Conservation (phyloP, 2,797 vertebrate species). For the Gymnodraco acuticeps region DNA sequence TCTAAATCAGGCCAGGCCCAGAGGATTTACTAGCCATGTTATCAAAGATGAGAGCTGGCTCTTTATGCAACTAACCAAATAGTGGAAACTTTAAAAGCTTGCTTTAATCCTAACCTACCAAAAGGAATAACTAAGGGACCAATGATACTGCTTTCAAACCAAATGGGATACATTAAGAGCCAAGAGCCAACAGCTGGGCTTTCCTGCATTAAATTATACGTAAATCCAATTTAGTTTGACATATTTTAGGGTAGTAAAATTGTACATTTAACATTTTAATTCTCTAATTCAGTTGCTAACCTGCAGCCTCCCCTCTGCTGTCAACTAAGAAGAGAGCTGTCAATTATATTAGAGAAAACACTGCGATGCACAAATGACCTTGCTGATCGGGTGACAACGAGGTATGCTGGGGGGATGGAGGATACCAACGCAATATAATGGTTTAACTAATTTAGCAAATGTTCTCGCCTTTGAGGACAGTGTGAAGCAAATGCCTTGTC, state of each 20-base stretch:
- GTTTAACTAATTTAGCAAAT: neutral
- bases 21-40: conserved; percentile 49
- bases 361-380: conserved; percentile 66
- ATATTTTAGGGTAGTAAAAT: neutral
- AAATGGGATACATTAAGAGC: conserved; percentile 38
- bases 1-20: conserved; percentile 69
- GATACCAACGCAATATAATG: neutral
- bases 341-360: conserved; percentile 45
- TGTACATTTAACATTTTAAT: conserved; percentile 2
- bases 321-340: conserved; percentile 17
- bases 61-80: conserved; percentile 43
- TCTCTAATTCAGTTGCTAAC: conserved; percentile 5
- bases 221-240: neutral
- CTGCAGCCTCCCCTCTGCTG: conserved; percentile 37
- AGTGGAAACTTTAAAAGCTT: conserved; percentile 58
- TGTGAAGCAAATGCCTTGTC: conserved; percentile 43
- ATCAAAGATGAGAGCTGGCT: conserved; percentile 60
- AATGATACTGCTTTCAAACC: conserved; percentile 42
- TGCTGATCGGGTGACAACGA: conserved; percentile 34
- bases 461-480: neutral
- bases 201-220: conserved; percentile 6
- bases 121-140: conserved; percentile 44
- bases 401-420: neutral
- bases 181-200: conserved; percentile 1
- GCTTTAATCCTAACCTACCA: conserved; percentile 47